A percentile compares a stretch with the other conserved stretches of the same genome.
Conservation (phyloP, 2,113 vertebrate genomes). For the Australoheros scitulus region DNA sequence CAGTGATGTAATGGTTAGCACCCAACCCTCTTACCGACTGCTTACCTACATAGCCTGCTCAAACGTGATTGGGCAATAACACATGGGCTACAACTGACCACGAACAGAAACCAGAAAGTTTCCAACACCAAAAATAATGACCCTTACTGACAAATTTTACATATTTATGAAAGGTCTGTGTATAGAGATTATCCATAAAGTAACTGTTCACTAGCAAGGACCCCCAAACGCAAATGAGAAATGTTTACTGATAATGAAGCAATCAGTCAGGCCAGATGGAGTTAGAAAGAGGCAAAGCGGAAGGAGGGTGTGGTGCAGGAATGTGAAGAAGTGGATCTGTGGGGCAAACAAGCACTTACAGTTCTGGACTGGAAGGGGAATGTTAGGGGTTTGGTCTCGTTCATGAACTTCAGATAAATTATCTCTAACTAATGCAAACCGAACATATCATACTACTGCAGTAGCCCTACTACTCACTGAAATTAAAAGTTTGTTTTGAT, state of each 20-base stretch:
- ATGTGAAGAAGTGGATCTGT: neutral
- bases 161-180: neutral
- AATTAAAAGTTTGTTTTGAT: neutral
- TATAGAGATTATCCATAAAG: neutral
- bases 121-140: neutral
- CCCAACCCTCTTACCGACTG: neutral
- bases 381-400: neutral
- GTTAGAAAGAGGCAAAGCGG: neutral
- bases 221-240: neutral
- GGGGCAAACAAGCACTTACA: neutral
- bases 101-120: neutral
- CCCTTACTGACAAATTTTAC: neutral
- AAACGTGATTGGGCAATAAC: neutral
- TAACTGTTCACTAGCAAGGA: neutral
- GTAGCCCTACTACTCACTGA: neutral
- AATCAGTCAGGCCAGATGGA: neutral
- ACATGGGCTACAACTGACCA: neutral
- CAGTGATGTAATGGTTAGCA: neutral
- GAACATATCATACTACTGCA: neutral
- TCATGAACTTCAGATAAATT: neutral
- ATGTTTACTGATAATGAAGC: neutral
- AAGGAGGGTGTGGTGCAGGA: neutral
- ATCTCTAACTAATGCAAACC: neutral
- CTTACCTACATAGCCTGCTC: neutral
- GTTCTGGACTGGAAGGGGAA: neutral